Percentiles rank a stretch among this genome's conserved stretches.
phyloP scores from a whole-genome alignment of 1,140 invertebrate genomes.

The Mesaphorura yosii region DNA sequence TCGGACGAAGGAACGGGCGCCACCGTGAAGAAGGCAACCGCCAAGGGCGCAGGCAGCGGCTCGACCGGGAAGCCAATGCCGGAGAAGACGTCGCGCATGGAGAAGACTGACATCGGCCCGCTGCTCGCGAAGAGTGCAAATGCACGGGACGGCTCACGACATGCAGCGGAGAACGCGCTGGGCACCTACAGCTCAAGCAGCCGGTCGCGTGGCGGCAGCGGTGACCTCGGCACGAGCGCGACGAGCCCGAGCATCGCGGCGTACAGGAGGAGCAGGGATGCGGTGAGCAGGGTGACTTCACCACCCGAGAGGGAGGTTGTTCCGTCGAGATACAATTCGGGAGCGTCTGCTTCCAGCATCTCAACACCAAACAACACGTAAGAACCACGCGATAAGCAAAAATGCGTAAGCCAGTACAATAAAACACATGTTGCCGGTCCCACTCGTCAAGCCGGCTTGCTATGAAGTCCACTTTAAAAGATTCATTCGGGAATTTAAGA shows the following conservation, averaged over 20 bases:
- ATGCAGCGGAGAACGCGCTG: not conserved
- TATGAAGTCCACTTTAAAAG: not conserved
- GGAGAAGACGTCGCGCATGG: conserved; percentile 47
- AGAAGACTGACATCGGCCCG: conserved; percentile 63
- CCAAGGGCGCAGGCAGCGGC: conserved; percentile 25
- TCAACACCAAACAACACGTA: conserved; percentile 4
- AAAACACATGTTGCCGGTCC: too few relatives aligned
- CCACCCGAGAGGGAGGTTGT: conserved; percentile 15
- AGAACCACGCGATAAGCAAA: too few relatives aligned
- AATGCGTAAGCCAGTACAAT: too few relatives aligned
- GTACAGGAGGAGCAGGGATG: conserved; percentile 9
- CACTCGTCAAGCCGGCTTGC: not conserved
- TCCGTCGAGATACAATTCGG: not conserved
- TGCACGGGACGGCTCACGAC: conserved; percentile 41
- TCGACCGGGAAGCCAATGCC: conserved; percentile 32
- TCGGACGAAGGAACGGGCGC: conserved; percentile 22
- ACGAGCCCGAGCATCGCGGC: conserved; percentile 6
- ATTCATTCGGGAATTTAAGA: too few relatives aligned
- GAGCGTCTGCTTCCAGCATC: not conserved
- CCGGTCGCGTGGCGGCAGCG: too few relatives aligned
- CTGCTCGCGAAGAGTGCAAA: conserved; percentile 61
- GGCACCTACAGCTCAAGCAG: not conserved
- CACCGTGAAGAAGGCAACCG: conserved; percentile 22
- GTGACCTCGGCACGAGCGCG: too few relatives aligned
- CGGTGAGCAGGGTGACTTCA: conserved; percentile 12